Base-by-base conservation (phyloP, 2,888 invertebrate species). In the Morinoia aosen region DNA sequence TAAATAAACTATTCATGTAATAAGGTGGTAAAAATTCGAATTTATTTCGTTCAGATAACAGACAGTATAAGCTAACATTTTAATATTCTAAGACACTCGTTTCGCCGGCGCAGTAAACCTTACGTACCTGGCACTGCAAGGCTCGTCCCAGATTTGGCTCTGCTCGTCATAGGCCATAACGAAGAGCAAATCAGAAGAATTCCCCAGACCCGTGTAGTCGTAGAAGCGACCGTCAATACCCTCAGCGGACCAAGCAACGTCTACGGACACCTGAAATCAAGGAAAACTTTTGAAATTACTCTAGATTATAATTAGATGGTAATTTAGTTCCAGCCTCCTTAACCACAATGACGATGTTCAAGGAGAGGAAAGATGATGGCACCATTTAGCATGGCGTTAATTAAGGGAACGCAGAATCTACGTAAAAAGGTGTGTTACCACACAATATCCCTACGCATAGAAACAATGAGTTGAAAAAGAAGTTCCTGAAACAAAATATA, bases 131-230 rank as follows among this genome's bases (percentile, higher is more conserved):
- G 96, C 96, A 57, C 95, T 95, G 88, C 97, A 96, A 56, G 95
- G 95, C 25, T 96, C 95, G 58, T 96, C 96, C 91, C 96, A 96
- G 12, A 97, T 97, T 96, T 97, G 97, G 96, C 97, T 97, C 96
- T 97, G 97, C 96, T 97, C 97, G 96, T 97, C 97, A 96, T 97
- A 97, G 0, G 97, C 97, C 97, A 97, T 97, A 16, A 97, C 97
- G 97, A 97, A 97, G 64, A 97, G 97, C 95, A 97, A 97, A 96
- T 97, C 97, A 25, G 97, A 96, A n/a, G 96, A 96, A 19, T 96
- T 95, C 11, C 97, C 97, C n/a, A 97, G 96, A 10, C 96, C 97
- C 10, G 95, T 91, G 96, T 97, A 97, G 97, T 97, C 97, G 97
- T 97, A 97, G 97, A 97, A 97, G 96, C 97, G 97, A 0, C 96